A percentile compares a stretch with the other conserved stretches of the same genome.
Conservation (phyloP, 2,888 invertebrate species). For the Monopis laevigella region DNA sequence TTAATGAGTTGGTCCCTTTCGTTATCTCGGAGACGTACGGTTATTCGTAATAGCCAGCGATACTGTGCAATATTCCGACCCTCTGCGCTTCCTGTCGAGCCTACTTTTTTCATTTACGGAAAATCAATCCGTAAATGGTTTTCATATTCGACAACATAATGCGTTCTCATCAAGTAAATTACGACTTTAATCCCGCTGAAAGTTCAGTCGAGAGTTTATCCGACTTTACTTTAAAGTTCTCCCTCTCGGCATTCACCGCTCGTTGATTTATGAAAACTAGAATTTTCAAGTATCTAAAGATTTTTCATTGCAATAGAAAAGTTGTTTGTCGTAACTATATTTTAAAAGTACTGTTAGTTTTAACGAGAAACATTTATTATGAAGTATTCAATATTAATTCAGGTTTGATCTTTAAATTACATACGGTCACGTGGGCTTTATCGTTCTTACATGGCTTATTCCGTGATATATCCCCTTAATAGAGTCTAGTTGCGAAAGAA, state of each 20-base stretch:
- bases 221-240: slow-evolving; percentile 53
- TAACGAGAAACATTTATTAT: no score
- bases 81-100: slow-evolving; percentile 29
- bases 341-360: no score
- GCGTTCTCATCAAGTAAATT: slow-evolving; percentile 53
- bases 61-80: slow-evolving; percentile 40
- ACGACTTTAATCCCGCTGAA: slow-evolving; percentile 56
- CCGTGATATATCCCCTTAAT: slow-evolving; percentile 7
- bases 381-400: no score
- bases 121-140: slow-evolving; percentile 36
- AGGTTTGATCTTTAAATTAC: no score
- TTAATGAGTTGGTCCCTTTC: slow-evolving; percentile 57
- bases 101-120: slow-evolving; percentile 37
- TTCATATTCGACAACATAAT: slow-evolving; percentile 49
- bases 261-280: slow-evolving; percentile 58
- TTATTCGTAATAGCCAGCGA: slow-evolving; percentile 39
- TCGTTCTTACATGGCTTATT: background rate
- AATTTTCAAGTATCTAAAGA: slow-evolving; percentile 43
- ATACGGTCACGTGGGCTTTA: no score
- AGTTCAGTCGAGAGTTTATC: slow-evolving; percentile 45
- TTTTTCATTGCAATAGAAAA: slow-evolving; percentile 35
- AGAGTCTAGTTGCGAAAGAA: slow-evolving; percentile 44
- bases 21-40: slow-evolving; percentile 55
- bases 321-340: slow-evolving; percentile 5
- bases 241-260: slow-evolving; percentile 43